Conservation (phyloP, 2,113 vertebrate genomes). For the Corythaeola cristata region DNA sequence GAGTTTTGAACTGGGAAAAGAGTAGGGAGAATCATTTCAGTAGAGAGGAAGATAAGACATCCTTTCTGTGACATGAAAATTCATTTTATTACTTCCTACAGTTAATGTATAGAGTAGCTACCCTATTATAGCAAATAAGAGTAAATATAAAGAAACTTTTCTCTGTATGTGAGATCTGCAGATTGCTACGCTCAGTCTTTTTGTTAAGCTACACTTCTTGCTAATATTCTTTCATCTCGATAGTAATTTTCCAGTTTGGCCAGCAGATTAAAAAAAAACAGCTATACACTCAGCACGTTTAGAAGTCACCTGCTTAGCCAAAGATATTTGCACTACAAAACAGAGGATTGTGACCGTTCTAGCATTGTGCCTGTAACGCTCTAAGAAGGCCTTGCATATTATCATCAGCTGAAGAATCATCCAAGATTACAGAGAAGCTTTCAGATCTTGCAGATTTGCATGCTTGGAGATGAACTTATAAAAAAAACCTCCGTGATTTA, state of each 20-base stretch:
- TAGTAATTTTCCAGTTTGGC: background rate
- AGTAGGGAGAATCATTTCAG: background rate
- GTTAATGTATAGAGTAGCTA: background rate
- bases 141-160: background rate
- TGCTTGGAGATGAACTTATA: background rate
- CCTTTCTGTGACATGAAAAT: background rate
- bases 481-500: background rate
- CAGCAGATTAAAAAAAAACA: background rate
- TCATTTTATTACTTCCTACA: background rate
- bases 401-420: background rate
- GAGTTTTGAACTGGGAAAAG: background rate
- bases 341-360: background rate
- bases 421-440: background rate
- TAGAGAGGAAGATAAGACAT: background rate
- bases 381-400: background rate
- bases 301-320: background rate
- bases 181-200: background rate
- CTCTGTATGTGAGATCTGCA: background rate
- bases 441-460: background rate
- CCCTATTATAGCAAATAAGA: background rate
- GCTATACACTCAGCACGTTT: background rate
- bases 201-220: background rate
- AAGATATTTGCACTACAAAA: background rate
- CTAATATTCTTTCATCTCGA: background rate
- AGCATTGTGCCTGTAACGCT: background rate